Evolutionary conservation across 2,888 invertebrate genomes (phyloP).

Genomic region (Bursaphelenchus okinawaensis): DNA sequence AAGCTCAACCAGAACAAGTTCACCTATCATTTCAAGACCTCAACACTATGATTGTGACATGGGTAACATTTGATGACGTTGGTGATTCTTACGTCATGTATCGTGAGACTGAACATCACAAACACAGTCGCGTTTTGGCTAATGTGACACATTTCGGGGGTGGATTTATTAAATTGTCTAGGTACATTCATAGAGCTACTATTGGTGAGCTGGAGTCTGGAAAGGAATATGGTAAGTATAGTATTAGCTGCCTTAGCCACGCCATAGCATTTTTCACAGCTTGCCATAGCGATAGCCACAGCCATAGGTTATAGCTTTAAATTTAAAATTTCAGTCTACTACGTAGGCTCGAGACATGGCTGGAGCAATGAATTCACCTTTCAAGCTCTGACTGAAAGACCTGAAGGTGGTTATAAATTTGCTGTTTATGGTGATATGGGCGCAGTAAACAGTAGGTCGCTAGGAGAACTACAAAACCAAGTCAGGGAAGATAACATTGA

Average conservation of each 20-base stretch:
- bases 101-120: background rate
- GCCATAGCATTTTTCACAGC: background rate
- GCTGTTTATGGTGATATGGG: constrained; percentile 91
- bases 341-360: constrained; percentile 29
- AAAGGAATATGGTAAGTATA: constrained; percentile 19
- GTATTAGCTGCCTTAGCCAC: too few species aligned
- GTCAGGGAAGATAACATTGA: constrained; percentile 66
- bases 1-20: constrained; percentile 22
- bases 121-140: background rate
- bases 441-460: constrained; percentile 78
- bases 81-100: constrained; percentile 19
- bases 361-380: constrained; percentile 36
- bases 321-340: constrained; percentile 28
- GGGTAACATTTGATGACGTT: constrained; percentile 25
- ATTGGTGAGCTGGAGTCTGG: constrained; percentile 14
- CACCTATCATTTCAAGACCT: constrained; percentile 13
- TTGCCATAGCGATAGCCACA: background rate
- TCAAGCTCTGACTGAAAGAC: constrained; percentile 22
- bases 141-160: constrained; percentile 15
- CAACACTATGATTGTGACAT: constrained; percentile 11
- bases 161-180: background rate
- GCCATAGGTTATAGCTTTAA: background rate
- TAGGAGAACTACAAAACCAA: constrained; percentile 77
- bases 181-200: constrained; percentile 21
- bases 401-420: constrained; percentile 58